Conservation (phyloP, 2,113 vertebrate species). For the Antidorcas marsupialis region DNA sequence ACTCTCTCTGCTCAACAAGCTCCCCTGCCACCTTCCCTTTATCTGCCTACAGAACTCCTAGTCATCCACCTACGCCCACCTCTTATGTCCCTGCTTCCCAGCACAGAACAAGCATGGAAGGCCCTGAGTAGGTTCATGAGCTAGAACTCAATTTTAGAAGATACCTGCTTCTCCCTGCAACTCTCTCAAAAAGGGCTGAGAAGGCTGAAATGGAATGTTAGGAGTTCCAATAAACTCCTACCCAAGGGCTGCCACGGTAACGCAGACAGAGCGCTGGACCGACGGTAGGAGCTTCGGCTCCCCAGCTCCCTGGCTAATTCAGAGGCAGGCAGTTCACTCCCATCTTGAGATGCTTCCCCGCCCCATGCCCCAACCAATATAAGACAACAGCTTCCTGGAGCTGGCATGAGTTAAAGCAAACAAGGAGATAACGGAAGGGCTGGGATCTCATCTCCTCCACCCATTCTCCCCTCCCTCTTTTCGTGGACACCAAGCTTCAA, state of each 20-base stretch:
- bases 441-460: neutral
- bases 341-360: neutral
- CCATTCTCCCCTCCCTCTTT: neutral
- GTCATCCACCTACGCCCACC: neutral
- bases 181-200: neutral
- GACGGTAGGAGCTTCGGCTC: neutral
- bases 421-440: neutral
- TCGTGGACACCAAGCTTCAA: neutral
- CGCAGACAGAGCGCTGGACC: neutral
- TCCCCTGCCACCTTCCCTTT: neutral
- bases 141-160: neutral
- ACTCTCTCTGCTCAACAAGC: neutral
- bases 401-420: neutral
- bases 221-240: neutral
- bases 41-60: neutral
- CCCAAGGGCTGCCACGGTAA: neutral
- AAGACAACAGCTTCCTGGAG: neutral
- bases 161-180: neutral
- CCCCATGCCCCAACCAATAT: neutral
- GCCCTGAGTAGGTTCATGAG: neutral
- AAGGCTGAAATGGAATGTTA: neutral
- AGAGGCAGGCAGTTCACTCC: neutral
- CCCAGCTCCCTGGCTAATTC: neutral
- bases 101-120: neutral
- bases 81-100: neutral